Conservation (phyloP, 2,888 invertebrate genomes). For the Sialis lutaria region DNA sequence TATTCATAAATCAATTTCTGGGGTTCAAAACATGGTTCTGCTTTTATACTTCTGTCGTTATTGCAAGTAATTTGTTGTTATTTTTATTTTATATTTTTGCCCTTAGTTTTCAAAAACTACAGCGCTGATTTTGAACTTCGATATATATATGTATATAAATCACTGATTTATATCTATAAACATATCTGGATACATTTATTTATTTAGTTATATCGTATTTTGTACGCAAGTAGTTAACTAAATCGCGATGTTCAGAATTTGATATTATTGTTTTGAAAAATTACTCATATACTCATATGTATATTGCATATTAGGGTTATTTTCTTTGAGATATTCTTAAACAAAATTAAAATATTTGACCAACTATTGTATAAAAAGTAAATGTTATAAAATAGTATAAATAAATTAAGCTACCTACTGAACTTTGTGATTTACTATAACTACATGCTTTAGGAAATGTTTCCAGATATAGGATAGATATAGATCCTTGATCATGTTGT, state of each 20-base stretch:
- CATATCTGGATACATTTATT: constrained; percentile 2
- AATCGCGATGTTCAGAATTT: neutral
- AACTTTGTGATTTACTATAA: neutral
- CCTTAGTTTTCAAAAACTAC: no score
- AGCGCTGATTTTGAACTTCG: no score
- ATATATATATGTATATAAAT: neutral
- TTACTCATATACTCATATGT: no score
- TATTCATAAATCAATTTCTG: no score
- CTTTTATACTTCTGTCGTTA: no score
- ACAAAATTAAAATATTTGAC: neutral
- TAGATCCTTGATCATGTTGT: constrained; percentile 3
- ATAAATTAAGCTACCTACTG: no score
- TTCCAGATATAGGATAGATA: constrained; percentile 5
- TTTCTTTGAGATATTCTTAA: neutral
- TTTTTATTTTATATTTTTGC: no score
- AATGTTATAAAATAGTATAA: no score
- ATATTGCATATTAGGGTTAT: no score
- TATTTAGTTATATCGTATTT: neutral
- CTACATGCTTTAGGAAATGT: constrained; percentile 6
- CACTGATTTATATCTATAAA: constrained; percentile 4
- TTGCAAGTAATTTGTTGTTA: no score
- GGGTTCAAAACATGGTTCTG: no score
- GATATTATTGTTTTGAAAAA: neutral
- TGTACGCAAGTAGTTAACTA: constrained; percentile 5
- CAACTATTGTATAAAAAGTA: no score